Conservation (phyloP, 30 jellyfish, hydroid and myxozoan genomes). For the Rhopilema esculentum region DNA sequence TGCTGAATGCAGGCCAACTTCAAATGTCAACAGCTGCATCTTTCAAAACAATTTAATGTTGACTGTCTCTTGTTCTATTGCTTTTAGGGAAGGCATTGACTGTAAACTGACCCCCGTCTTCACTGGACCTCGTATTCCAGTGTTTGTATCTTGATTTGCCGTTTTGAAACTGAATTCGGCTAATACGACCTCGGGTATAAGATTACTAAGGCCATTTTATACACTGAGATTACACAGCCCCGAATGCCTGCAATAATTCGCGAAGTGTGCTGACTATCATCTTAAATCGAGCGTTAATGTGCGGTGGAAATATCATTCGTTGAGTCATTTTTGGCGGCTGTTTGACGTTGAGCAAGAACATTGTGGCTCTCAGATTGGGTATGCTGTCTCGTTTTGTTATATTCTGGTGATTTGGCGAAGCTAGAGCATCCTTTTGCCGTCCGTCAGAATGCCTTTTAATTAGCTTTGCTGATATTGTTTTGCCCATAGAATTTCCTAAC, state of each 20-base stretch:
- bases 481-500: constrained; percentile 33
- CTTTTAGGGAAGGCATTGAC: background rate
- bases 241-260: background rate
- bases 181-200: background rate
- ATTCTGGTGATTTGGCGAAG: background rate
- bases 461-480: constrained; percentile 43
- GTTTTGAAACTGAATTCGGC: background rate
- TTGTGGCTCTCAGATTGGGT: background rate
- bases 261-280: background rate
- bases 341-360: background rate
- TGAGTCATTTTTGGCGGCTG: background rate
- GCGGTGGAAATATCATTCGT: background rate
- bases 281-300: background rate
- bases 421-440: background rate
- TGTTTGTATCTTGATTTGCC: background rate
- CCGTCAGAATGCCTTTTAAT: constrained; percentile 31
- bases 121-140: background rate
- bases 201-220: background rate
- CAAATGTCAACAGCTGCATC: background rate
- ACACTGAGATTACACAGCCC: background rate
- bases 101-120: constrained; percentile 20
- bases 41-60: background rate
- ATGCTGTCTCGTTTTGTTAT: background rate
- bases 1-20: constrained; percentile 4
- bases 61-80: constrained; percentile 5